Evolutionary conservation across 2,888 invertebrate species (phyloP), one percentile per base, ranked within the genome.

Genomic region (Pyrrhosoma nymphula): DNA sequence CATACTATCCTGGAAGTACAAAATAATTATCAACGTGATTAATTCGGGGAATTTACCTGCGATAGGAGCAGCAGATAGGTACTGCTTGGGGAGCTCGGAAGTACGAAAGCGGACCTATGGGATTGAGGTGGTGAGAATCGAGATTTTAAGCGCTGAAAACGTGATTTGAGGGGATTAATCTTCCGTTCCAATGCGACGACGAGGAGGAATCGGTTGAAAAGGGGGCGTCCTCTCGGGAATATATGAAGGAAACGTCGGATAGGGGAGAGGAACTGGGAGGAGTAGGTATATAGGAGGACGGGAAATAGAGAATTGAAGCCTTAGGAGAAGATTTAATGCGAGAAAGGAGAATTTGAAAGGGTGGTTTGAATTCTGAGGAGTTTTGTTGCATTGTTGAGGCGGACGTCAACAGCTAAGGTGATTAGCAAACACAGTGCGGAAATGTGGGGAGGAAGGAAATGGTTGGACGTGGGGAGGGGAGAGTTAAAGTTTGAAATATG

Each of bases 101-200:
- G 82, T n/a, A n/a, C n/a, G 69, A 82, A 35, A 0, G 30, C 82
- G 10, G 69, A n/a, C 69, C 10, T 8, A 16, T n/a, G 69, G 8
- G 12, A 69, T 60, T 18, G 82, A 82, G 10, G 23, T 14, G 30
- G 14, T 35, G 8, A 14, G 30, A 82, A 14, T 82, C 82, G 16
- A 35, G 35, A 35, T 82, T 82, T 82, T 82, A 35, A 82, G 82
- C 82, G 16, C 8, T 10, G 82, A 18, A 35, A 35, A 82, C 82
- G 82, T 82, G 82, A 82, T 82, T 82, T 82, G 82, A 82, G 35
- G 82, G 82, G 35, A 82, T 82, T 82, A 82, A 82, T 82, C 35
- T 82, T 82, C 8, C 30, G 30, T 82, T 26, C 82, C 30, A 35
- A 8, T 14, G 82, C 16, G 35, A 35, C 14, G 82, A 30, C 30